Evolutionary conservation across 2,888 invertebrate species (phyloP).

Genomic region (Dexiosoma caninum): DNA sequence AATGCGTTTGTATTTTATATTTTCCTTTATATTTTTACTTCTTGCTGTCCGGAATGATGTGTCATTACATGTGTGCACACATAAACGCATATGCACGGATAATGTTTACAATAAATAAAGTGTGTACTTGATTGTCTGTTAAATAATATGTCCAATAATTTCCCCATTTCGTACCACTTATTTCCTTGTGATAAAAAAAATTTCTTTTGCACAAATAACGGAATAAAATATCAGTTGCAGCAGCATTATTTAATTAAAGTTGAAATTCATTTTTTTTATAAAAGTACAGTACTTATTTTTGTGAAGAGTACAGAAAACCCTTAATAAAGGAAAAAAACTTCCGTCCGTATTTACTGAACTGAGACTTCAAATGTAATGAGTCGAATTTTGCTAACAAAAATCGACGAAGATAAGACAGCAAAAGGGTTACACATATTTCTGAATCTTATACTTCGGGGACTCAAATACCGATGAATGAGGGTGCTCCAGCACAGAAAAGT

Average conservation of each 20-base stretch:
- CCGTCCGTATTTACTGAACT: too few species aligned
- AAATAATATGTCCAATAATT: slow-evolving; percentile 38
- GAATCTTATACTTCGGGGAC: too few species aligned
- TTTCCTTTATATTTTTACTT: slow-evolving; percentile 7
- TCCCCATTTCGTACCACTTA: slow-evolving; percentile 29
- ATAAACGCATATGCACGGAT: background rate
- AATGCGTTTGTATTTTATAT: slow-evolving; percentile 45
- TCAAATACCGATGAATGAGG: too few species aligned
- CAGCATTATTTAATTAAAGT: slow-evolving; percentile 55
- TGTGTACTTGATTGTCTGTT: slow-evolving; percentile 3
- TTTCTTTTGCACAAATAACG: slow-evolving; percentile 38
- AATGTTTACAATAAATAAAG: background rate
- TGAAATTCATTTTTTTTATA: slow-evolving; percentile 56
- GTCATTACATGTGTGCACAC: slow-evolving; percentile 5
- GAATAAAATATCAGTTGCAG: slow-evolving; percentile 21
- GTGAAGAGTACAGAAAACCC: background rate
- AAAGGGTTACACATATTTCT: too few species aligned
- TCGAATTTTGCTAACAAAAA: too few species aligned
- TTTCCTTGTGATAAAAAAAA: slow-evolving; percentile 7
- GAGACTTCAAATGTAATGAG: too few species aligned
- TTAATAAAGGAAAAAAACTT: too few species aligned
- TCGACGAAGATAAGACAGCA: too few species aligned
- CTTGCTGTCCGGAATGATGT: slow-evolving; percentile 16
- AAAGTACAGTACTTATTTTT: slow-evolving; percentile 37
- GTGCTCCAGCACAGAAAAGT: too few species aligned